Evolutionary conservation across 1,140 invertebrate species (phyloP), one percentile per base, ranked within the genome.

Genomic region (Lutraria rhynchaena): DNA sequence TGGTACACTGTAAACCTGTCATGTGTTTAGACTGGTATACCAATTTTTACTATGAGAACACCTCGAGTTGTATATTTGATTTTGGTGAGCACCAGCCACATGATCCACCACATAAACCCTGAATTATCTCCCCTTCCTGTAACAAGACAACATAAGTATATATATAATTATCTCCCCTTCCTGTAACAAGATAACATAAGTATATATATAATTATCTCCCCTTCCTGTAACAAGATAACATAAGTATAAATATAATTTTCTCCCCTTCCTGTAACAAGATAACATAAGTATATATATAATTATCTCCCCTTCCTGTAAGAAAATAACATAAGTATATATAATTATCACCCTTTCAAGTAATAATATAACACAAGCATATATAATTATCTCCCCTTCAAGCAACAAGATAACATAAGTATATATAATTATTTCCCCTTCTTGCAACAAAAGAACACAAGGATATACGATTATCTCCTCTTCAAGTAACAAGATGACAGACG

Each of bases 71-170:
- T 51, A 96, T 90, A 61, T 94, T 95, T 49, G 87, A 89, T 63
- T 87, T 88, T 41, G 86, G 85, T 35, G 89, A 87, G 86, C 94
- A 94, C 35, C 92, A 92, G 4, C 94, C 94, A 87, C 95, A 96
- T 85, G 95, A 95, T 13, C 95, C 95, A 58, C 95, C 95, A 90
- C 95, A 96, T 85, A 93, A 94, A 0, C 95, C 95, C 29, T 93
- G 84, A 60, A 96, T 92, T 75, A 93, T 91, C 83, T 95, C 94
- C 83, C 94, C 93, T 82, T 94, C 94, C 95, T 96, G 88, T 29
- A 93, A 93, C 86, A 73, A n/a, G 92, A 92, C 86, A 80, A 78
- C 82, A 61, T 13, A 55, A 5, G 15, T 41, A 7, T 41, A 41
- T 41, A 15, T 15, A 7, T 41, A 7, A 41, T 41, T 41, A 41